Percentiles rank a stretch among this genome's conserved stretches.
These are phyloP conservation scores for Chaetodon auriga DNA, from an alignment of 2,113 vertebrate genomes.

Conservation along the genomic window DNA sequence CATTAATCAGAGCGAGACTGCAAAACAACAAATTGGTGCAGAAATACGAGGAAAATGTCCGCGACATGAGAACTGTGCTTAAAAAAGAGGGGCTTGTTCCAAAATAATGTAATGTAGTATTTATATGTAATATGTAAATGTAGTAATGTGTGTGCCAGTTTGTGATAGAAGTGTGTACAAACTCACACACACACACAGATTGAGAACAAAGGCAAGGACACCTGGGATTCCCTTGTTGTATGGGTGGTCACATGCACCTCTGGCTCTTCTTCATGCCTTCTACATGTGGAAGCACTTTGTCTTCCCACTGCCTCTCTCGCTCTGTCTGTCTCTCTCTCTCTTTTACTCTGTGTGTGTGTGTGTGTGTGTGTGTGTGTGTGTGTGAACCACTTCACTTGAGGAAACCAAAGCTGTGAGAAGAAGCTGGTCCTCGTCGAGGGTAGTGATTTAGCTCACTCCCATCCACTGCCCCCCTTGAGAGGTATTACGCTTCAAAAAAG, in stretches of 20 bases:
- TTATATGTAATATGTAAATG: too few species aligned
- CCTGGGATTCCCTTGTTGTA: conserved; percentile 78
- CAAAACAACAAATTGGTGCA: conserved; percentile 6
- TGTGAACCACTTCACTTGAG: conserved; percentile 42
- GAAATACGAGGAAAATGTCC: background rate
- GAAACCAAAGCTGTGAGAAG: conserved; percentile 56
- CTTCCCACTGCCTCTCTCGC: conserved; percentile 51
- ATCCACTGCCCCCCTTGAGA: conserved; percentile 11
- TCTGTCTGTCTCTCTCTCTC: conserved; percentile 6
- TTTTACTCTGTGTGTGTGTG: background rate
- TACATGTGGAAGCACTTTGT: conserved; percentile 85
- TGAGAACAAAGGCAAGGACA: conserved; percentile 78
- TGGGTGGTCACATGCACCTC: conserved; percentile 81
- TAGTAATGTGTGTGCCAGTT: too few species aligned
- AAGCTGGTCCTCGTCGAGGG: conserved; percentile 49
- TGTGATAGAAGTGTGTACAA: conserved; percentile 28
- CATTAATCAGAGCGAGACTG: conserved; percentile 12
- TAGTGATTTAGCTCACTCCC: background rate
- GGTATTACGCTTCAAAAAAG: background rate
- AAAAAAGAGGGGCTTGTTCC: background rate
- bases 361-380: conserved; percentile 32
- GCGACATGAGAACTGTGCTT: background rate
- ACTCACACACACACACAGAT: conserved; percentile 21
- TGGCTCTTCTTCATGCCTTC: conserved; percentile 69
- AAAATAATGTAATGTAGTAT: background rate